phyloP scores from a whole-genome alignment of 2,888 invertebrate species.

The Aelia acuminata region DNA sequence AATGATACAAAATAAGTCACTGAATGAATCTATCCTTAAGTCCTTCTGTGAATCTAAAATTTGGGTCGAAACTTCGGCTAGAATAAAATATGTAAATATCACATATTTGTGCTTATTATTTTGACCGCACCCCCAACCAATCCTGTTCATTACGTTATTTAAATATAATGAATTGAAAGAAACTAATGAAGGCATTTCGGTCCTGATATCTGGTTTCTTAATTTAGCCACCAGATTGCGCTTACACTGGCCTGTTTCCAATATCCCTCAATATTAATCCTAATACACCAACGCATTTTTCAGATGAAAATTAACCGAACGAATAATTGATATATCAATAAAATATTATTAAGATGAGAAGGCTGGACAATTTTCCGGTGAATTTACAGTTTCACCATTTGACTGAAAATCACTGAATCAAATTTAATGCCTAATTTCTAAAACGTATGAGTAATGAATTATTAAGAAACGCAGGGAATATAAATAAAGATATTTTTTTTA shows the following conservation, averaged over 20 bases:
- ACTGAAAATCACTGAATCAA: not conserved
- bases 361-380: not conserved
- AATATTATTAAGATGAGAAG: not conserved
- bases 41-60: no score
- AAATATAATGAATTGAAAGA: not conserved
- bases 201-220: slow-evolving; percentile 14
- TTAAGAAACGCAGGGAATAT: no score
- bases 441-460: no score
- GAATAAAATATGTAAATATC: no score
- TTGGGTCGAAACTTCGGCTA: no score
- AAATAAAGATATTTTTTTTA: no score
- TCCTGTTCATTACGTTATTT: no score
- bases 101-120: no score
- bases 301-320: not conserved
- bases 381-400: not conserved
- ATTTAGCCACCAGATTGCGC: not conserved
- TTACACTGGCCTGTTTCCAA: not conserved
- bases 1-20: no score
- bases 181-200: not conserved
- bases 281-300: not conserved
- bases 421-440: no score
- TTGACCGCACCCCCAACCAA: no score
- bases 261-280: not conserved
- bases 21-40: no score
- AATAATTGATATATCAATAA: not conserved